Conservation (phyloP, 2,888 invertebrate genomes). For the Drosophila seclusa region DNA sequence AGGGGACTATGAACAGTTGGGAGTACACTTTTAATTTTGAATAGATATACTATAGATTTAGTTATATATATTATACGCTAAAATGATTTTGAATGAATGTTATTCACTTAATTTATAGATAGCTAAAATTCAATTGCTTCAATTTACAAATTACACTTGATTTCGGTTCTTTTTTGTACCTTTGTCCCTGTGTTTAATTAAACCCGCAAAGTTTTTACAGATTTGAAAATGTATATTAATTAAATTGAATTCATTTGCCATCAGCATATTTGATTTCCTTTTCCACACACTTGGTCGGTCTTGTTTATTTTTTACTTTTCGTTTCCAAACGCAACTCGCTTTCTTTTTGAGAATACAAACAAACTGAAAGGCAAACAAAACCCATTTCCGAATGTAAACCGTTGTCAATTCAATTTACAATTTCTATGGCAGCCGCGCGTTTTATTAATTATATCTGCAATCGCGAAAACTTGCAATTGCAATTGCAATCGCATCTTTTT, state of each 20-base stretch:
- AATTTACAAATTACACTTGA: not conserved
- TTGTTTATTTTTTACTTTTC: slow-evolving; percentile 14
- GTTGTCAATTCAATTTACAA: slow-evolving; percentile 62
- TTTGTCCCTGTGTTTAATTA: not conserved
- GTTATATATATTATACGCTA: too few relatives aligned
- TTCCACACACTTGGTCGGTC: not conserved
- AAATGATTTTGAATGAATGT: not conserved
- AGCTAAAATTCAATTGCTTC: not conserved
- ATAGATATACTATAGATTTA: too few relatives aligned
- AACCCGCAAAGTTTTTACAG: not conserved
- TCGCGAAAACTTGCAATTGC: slow-evolving; percentile 40
- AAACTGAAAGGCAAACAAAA: slow-evolving; percentile 10
- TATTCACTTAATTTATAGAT: not conserved
- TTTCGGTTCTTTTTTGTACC: not conserved
- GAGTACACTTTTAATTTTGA: too few relatives aligned
- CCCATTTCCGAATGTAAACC: slow-evolving; percentile 9
- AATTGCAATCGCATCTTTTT: slow-evolving; percentile 20
- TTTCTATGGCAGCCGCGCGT: slow-evolving; percentile 50
- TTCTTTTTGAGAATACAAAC: slow-evolving; percentile 1
- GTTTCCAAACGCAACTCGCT: slow-evolving; percentile 4
- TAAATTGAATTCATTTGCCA: slow-evolving; percentile 26
- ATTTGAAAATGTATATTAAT: slow-evolving; percentile 22
- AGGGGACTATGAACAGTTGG: not conserved
- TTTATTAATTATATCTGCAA: slow-evolving; percentile 62
- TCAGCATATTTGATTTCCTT: not conserved